phyloP scores from a whole-genome alignment of 2,797 vertebrate species.

The Falco peregrinus region DNA sequence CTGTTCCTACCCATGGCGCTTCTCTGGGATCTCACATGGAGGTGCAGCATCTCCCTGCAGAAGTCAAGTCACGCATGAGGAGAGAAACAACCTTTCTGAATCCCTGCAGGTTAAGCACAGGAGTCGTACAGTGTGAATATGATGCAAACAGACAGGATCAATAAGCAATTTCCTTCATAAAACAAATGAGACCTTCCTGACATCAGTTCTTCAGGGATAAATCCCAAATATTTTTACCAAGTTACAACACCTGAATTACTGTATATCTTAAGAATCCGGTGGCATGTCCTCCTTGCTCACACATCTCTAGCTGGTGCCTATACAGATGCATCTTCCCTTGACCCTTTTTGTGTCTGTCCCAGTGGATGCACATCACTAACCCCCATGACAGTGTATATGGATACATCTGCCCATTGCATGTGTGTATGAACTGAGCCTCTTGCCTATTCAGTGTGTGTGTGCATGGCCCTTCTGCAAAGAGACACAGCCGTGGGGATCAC shows the following conservation, averaged over 20 bases:
- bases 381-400: not conserved
- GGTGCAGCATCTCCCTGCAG: not conserved
- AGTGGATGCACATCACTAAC: not conserved
- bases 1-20: not conserved
- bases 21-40: not conserved
- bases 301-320: not conserved
- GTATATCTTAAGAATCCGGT: not conserved
- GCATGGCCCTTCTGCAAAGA: not conserved
- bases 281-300: not conserved
- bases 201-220: not conserved
- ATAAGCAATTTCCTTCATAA: constrained; percentile 39
- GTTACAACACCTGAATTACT: not conserved
- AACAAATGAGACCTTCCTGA: not conserved
- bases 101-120: not conserved
- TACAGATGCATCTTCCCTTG: not conserved
- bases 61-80: not conserved
- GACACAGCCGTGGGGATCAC: not conserved
- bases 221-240: not conserved
- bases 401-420: not conserved
- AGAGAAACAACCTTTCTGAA: not conserved
- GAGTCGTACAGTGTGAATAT: not conserved
- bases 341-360: not conserved
- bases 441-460: not conserved
- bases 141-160: constrained; percentile 21
- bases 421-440: not conserved